Percentiles rank a stretch among this genome's conserved stretches.
These are phyloP conservation scores for Helarctos malayanus DNA, from an alignment of 2,797 vertebrate genomes.

Conservation along the genomic window DNA sequence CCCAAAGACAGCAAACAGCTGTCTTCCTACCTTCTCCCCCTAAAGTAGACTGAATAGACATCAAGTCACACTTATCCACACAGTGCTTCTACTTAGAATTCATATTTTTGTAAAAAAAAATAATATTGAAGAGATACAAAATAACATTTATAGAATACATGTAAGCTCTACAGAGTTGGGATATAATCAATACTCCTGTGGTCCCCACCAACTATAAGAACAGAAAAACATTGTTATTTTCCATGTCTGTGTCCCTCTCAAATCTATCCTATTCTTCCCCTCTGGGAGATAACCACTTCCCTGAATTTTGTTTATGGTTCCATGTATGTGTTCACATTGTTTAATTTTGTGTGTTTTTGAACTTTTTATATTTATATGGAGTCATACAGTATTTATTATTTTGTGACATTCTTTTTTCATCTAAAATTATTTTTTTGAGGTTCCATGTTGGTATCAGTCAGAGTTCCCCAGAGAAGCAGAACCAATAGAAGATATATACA, in stretches of 20 bases:
- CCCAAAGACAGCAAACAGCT: background rate
- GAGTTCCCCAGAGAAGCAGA: background rate
- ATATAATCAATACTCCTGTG: background rate
- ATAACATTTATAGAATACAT: background rate
- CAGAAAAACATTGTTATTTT: background rate
- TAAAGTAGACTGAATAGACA: background rate
- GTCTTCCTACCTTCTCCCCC: background rate
- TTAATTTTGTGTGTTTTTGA: background rate
- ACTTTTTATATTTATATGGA: background rate
- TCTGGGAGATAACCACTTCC: background rate
- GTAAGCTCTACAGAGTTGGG: background rate
- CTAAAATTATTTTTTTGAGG: background rate
- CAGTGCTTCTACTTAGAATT: background rate
- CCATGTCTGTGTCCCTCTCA: background rate
- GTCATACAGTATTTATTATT: background rate
- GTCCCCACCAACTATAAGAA: background rate
- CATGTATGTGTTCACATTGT: background rate
- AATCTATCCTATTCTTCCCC: background rate
- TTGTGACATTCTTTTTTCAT: background rate
- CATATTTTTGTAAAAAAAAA: background rate
- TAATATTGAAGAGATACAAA: background rate
- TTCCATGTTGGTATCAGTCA: background rate
- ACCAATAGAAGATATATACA: background rate
- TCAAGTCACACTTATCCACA: background rate
- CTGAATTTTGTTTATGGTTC: slow-evolving; percentile 25